Evolutionary conservation across 2,888 invertebrate genomes (phyloP), one percentile per base, ranked within the genome.

Genomic region (Agonopterix heracliana): DNA sequence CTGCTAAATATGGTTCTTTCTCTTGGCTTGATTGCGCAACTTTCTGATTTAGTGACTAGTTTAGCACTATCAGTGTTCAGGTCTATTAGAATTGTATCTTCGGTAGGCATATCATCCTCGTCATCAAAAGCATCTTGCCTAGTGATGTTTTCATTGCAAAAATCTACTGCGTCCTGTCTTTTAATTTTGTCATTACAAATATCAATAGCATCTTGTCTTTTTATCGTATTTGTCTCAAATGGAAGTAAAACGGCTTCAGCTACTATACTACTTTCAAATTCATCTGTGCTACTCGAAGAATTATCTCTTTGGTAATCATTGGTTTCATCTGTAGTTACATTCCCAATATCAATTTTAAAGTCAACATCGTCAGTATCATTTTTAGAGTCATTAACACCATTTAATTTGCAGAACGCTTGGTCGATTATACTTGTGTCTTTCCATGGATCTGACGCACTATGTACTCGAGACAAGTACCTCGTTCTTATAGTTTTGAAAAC

Each of bases 401-500:
- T 80, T 1, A 65, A 53, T 64, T 72, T 84, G 52, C 56, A 82
- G 53, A 85, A 85, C 3, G 86, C 86, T 69, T 84, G 85, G 35
- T 81, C 75, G 1, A 83, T 68, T 43, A 85, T 61, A 52, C 74
- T 80, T 1, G 62, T 58, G 14, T 77, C 74, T 49, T 71, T 75
- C 17, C 74, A 69, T 36, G 77, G 68, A 54, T 87, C 86, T 3
- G 79, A 70, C 2, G 82, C 79, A 50, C 77, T 84, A 48, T 83
- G 81, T 1, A 89, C 83, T 60, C 88, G 78, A 42, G 81, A 79
- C 9, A 89, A 59, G 56, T 89, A 89, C 59, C 84, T 74, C 34
- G 80, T 78, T 55, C 82, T 68, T 55, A 89, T 89, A 54, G 68
- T 81, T 64, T 78, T 83, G 62, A 82, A 88, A 47, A 89, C 66